Conservation (phyloP, 2,888 invertebrate genomes). For the Aelia acuminata region DNA sequence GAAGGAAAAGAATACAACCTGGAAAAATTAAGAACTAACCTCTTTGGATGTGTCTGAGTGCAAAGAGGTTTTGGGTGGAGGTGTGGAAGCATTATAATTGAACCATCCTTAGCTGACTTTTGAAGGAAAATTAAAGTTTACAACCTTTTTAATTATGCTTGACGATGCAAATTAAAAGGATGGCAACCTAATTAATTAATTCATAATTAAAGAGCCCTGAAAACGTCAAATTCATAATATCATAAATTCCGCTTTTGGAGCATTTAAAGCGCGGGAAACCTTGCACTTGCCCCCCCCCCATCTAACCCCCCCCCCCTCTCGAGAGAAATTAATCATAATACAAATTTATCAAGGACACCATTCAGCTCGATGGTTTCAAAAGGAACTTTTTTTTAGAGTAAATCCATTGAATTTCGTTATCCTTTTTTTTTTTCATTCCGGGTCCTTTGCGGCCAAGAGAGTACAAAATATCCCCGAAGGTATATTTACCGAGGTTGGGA, state of each 20-base stretch:
- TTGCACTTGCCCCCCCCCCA: background rate
- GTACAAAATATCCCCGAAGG: background rate
- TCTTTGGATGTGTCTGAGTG: too few species aligned
- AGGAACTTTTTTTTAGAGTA: slow-evolving; percentile 17
- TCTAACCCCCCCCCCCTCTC: background rate
- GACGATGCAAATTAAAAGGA: background rate
- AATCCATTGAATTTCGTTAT: background rate
- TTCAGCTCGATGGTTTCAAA: background rate
- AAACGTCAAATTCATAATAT: background rate
- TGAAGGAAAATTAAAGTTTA: too few species aligned
- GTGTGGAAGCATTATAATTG: too few species aligned
- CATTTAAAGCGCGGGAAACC: slow-evolving; percentile 32
- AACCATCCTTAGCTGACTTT: too few species aligned
- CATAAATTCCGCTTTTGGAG: slow-evolving; percentile 11
- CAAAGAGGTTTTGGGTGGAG: too few species aligned
- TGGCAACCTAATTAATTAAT: background rate
- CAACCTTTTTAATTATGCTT: background rate
- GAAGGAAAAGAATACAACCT: too few species aligned
- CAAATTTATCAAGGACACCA: slow-evolving; percentile 19
- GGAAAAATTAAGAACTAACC: too few species aligned
- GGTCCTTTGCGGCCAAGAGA: background rate
- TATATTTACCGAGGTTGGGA: background rate
- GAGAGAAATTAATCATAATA: slow-evolving; percentile 28
- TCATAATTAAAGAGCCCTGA: background rate
- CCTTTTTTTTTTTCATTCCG: background rate